Percentiles rank a stretch among this genome's conserved stretches.
Conservation (phyloP, 1,140 invertebrate species). For the Drosophila chauvacae region DNA sequence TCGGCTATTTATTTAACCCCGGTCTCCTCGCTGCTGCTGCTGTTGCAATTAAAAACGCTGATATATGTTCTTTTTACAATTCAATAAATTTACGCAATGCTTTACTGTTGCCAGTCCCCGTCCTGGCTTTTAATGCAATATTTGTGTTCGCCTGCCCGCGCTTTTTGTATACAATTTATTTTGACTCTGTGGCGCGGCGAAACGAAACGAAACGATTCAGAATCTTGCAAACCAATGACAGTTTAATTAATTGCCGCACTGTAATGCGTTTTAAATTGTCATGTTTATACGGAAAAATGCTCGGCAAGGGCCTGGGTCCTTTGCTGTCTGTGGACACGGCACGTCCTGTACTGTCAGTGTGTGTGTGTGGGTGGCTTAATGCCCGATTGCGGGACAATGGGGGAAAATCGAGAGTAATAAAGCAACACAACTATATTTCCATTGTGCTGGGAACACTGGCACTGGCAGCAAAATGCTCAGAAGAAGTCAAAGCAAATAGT, state of each 20-base stretch:
- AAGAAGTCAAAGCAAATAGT: slow-evolving; percentile 5
- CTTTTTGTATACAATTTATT: slow-evolving; percentile 47
- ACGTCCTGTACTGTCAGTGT: slow-evolving; percentile 29
- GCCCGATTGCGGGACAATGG: slow-evolving; percentile 32
- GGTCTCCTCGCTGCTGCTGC: slow-evolving; percentile 31
- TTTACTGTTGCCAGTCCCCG: slow-evolving; percentile 52
- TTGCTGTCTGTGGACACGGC: slow-evolving; percentile 25
- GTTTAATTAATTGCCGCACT: slow-evolving; percentile 82
- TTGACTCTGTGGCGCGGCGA: slow-evolving; percentile 70
- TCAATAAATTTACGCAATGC: slow-evolving; percentile 81
- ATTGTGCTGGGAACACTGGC: background rate
- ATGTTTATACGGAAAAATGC: slow-evolving; percentile 73
- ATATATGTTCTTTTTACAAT: slow-evolving; percentile 83
- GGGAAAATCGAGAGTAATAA: slow-evolving; percentile 28
- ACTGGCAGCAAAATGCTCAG: background rate
- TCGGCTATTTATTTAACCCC: slow-evolving; percentile 61
- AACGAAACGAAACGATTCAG: slow-evolving; percentile 68
- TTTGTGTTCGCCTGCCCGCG: slow-evolving; percentile 40
- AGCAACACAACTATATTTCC: slow-evolving; percentile 20
- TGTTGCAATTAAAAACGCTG: slow-evolving; percentile 80
- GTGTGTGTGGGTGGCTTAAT: slow-evolving; percentile 20
- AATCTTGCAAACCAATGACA: slow-evolving; percentile 81
- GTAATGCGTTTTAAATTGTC: slow-evolving; percentile 83
- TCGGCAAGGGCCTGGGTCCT: slow-evolving; percentile 20
- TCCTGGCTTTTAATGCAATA: slow-evolving; percentile 63